phyloP scores from a whole-genome alignment of 2,113 vertebrate genomes.

The Deroptyus accipitrinus region DNA sequence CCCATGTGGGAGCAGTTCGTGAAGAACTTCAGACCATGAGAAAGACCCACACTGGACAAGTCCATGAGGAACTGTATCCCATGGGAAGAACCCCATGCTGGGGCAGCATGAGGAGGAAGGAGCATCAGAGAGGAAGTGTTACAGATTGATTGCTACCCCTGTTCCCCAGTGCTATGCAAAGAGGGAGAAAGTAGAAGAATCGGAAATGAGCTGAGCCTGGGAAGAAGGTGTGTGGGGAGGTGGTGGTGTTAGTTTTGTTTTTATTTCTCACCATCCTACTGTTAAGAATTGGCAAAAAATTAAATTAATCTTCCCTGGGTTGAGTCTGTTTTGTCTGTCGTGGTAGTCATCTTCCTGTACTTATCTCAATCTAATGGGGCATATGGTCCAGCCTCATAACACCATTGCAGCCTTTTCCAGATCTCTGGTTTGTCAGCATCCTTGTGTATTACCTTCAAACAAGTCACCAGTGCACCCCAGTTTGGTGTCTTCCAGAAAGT shows the following conservation, averaged over 20 bases:
- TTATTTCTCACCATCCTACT: background rate
- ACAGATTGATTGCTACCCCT: accelerated
- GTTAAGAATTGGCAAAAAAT: background rate
- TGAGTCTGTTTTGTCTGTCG: background rate
- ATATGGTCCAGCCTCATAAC: background rate
- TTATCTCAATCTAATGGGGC: background rate
- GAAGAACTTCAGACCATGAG: background rate
- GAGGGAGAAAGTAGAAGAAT: background rate
- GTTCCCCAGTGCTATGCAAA: background rate
- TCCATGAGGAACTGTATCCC: background rate
- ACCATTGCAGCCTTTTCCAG: background rate
- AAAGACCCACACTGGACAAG: background rate
- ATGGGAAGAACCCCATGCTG: background rate
- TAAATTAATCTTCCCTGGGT: background rate
- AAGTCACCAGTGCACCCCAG: background rate
- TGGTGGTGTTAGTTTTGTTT: background rate
- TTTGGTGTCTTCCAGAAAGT: background rate
- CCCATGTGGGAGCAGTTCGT: background rate
- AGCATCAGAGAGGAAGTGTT: background rate
- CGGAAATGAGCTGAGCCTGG: background rate
- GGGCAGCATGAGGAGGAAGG: background rate
- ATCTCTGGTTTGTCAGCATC: background rate
- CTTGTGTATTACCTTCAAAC: background rate
- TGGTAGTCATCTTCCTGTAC: background rate
- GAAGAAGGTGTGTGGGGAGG: background rate